phyloP scores from a whole-genome alignment of 2,113 vertebrate genomes.

The Acrocephalus kingi region DNA sequence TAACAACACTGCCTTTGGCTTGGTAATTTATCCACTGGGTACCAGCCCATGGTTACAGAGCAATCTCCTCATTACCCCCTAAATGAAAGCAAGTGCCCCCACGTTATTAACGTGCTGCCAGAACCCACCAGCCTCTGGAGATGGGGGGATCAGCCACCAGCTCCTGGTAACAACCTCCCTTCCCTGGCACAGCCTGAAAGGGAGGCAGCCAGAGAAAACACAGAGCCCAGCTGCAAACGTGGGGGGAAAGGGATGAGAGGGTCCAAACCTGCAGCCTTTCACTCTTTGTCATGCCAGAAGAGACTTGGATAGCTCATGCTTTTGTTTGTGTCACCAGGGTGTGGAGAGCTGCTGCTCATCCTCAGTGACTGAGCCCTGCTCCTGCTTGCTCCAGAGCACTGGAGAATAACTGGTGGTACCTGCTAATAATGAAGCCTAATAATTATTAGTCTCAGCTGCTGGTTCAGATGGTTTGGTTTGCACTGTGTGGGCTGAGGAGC shows the following conservation, averaged over 20 bases:
- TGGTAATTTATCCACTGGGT: constrained; percentile 16
- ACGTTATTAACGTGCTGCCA: background rate
- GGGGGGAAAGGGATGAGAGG: background rate
- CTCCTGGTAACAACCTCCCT: background rate
- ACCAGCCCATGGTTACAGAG: background rate
- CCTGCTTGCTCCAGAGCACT: background rate
- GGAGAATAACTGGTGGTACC: background rate
- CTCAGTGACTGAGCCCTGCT: background rate
- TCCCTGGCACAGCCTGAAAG: background rate
- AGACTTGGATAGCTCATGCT: background rate
- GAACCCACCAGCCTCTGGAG: background rate
- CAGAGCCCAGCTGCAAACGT: rapidly evolving
- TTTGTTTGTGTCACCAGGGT: background rate
- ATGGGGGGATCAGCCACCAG: background rate
- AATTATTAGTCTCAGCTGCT: background rate
- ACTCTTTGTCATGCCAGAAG: background rate
- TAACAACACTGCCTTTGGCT: constrained; percentile 28
- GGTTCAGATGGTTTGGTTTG: background rate
- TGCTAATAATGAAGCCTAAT: background rate
- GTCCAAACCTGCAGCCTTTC: background rate
- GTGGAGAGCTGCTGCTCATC: background rate
- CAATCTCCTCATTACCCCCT: constrained; percentile 9
- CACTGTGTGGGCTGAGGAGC: background rate
- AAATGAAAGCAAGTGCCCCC: background rate
- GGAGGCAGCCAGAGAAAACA: background rate